Percentiles rank a stretch among this genome's conserved stretches.
Conservation (phyloP, 1,140 invertebrate genomes). For the Drosophila guanche region DNA sequence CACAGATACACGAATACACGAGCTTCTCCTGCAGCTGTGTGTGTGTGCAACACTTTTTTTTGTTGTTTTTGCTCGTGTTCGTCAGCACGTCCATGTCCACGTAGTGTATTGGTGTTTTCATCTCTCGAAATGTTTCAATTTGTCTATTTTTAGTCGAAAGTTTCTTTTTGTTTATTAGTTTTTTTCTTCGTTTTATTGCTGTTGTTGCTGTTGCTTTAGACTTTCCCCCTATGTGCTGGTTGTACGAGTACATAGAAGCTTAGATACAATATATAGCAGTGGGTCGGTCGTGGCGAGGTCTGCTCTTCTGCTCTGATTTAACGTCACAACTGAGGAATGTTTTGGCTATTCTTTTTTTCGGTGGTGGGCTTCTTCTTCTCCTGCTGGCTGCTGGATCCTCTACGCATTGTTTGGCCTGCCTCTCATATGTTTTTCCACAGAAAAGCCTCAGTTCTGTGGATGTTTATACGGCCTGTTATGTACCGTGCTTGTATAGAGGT, state of each 20-base stretch:
- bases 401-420: conserved; percentile 60
- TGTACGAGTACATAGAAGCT: conserved; percentile 41
- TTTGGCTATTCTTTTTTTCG: conserved; percentile 38
- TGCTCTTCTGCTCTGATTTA: conserved; percentile 63
- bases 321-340: conserved; percentile 77
- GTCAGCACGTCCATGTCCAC: conserved; percentile 65
- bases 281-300: conserved; percentile 62
- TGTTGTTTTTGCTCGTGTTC: conserved; percentile 40
- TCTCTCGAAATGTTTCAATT: conserved; percentile 79
- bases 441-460: conserved; percentile 50
- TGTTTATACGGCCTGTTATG: conserved; percentile 28
- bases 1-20: conserved; percentile 36
- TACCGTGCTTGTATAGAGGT: conserved; percentile 5
- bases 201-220: conserved; percentile 35
- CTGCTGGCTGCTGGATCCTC: conserved; percentile 38
- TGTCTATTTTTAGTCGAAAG: conserved; percentile 78
- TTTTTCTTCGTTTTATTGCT: conserved; percentile 40
- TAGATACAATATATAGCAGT: conserved; percentile 56
- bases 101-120: conserved; percentile 71
- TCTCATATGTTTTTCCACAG: conserved; percentile 52
- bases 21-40: conserved; percentile 6
- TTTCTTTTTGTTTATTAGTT: conserved; percentile 83
- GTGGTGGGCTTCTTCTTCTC: conserved; percentile 20
- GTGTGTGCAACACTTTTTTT: conserved; percentile 33
- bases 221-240: conserved; percentile 29